Conservation (phyloP, 2,113 vertebrate genomes). For the Rana temporaria region DNA sequence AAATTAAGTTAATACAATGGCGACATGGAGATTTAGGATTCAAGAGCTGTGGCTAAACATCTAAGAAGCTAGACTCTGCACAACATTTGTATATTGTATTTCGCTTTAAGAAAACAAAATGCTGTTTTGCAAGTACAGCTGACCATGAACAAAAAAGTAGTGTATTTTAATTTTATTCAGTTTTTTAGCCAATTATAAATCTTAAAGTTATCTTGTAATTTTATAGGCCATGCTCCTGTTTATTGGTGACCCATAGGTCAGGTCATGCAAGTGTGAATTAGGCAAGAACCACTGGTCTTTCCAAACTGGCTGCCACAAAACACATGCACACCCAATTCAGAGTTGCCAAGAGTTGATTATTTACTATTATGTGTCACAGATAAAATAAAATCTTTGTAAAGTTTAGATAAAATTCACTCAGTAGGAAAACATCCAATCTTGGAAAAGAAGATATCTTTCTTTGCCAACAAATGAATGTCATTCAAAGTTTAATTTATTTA, state of each 20-base stretch:
- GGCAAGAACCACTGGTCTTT: conserved; percentile 18
- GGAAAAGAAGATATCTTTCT: conserved; percentile 26
- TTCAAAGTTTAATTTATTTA: too few relatives aligned
- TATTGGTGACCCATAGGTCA: conserved; percentile 18
- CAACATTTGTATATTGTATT: too few relatives aligned
- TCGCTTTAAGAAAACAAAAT: too few relatives aligned
- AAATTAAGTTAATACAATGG: too few relatives aligned
- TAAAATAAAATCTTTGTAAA: conserved; percentile 41
- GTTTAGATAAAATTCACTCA: conserved; percentile 32
- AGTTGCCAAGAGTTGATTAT: conserved; percentile 38
- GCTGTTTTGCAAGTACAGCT: too few relatives aligned
- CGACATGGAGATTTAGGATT: too few relatives aligned
- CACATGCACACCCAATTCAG: conserved; percentile 22
- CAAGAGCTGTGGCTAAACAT: too few relatives aligned
- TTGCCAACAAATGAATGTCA: conserved; percentile 10
- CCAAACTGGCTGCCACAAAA: conserved; percentile 41
- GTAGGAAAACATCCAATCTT: conserved; percentile 14
- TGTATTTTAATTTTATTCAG: too few relatives aligned
- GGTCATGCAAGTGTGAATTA: conserved; percentile 38
- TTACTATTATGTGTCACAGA: conserved; percentile 42
- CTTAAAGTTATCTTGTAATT: conserved; percentile 1
- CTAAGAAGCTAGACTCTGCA: too few relatives aligned
- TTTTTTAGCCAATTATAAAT: conserved; percentile 15
- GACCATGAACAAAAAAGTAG: too few relatives aligned
- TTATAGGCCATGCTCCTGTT: conserved; percentile 3